Evolutionary conservation across 2,797 vertebrate species (phyloP), one percentile per base, ranked within the genome.

Genomic region (Pangasius djambal): DNA sequence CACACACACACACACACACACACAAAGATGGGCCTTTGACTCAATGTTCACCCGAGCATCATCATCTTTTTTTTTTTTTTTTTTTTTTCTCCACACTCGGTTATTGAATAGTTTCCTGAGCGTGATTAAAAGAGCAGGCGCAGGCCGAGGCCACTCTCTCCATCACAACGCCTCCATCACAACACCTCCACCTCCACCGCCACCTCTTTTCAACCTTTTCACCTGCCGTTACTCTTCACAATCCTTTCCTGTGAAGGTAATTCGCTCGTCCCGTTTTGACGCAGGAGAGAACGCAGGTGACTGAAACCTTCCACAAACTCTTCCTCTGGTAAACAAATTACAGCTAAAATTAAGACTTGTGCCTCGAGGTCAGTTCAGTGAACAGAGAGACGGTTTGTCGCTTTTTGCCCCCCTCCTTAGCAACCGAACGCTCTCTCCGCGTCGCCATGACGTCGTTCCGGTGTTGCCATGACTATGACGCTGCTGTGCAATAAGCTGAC

Each of bases 391-490:
- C 91, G 91, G 92, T 91, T 91, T 82, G 86, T 31, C 34, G 2
- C 88, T n/a, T n/a, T n/a, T n/a, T n/a, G n/a, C n/a, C n/a, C 91
- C 92, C 63, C 91, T 93, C 93, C 94, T 93, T 93, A 67, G 94
- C 94, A 96, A 96, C 95, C 93, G 91, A 92, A 88, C 65, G 91
- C 90, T 93, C 93, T 93, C 92, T 92, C 92, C 91, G 91, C 37
- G 94, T 95, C 95, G 93, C 94, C 92, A 95, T 95, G 94, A 96
- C 94, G 94, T 95, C 92, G 92, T 22, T 72, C 93, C 92, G 90
- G 90, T 88, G 95, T 96, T 95, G 93, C 94, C 94, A 95, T 94
- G 95, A 94, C 95, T 95, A 94, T 94, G 83, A 92, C 90, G 90
- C 89, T 82, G 92, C 92, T 91, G 94, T 86, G 93, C 93, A 94